Conservation (phyloP, 2,797 vertebrate species). For the Lacerta bilineata region DNA sequence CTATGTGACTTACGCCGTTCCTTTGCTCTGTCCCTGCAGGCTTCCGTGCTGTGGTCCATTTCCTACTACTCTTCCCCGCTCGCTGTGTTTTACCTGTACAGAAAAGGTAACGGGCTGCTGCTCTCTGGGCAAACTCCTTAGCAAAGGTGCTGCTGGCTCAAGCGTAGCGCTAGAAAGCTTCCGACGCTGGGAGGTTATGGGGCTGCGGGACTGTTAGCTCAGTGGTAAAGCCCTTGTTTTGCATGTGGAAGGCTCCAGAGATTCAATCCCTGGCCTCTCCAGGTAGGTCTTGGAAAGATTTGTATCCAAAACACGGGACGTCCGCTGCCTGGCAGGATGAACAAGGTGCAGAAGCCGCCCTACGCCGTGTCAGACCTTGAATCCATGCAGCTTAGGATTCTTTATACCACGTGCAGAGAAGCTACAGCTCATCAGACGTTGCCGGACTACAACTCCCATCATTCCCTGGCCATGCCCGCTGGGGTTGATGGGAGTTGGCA, state of each 20-base stretch:
- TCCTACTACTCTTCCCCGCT: slow-evolving; percentile 94
- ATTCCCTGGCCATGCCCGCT: too few relatives aligned
- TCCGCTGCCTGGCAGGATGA: too few relatives aligned
- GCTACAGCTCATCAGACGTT: too few relatives aligned
- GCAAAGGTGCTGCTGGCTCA: too few relatives aligned
- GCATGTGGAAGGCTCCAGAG: not conserved
- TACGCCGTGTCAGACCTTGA: too few relatives aligned
- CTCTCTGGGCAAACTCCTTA: slow-evolving; percentile 10
- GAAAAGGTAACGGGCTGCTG: slow-evolving; percentile 86
- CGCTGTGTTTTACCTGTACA: slow-evolving; percentile 90
- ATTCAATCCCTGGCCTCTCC: not conserved
- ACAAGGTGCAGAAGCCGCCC: too few relatives aligned
- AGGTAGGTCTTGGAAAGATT: not conserved
- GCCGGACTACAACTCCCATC: too few relatives aligned
- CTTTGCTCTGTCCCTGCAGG: slow-evolving; percentile 77
- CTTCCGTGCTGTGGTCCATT: slow-evolving; percentile 90
- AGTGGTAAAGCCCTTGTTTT: not conserved
- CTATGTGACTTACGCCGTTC: slow-evolving; percentile 16
- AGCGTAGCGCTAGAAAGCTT: not conserved
- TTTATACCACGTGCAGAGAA: too few relatives aligned
- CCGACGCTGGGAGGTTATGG: not conserved
- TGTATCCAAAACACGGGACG: too few relatives aligned
- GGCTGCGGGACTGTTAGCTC: not conserved
- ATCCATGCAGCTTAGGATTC: too few relatives aligned
- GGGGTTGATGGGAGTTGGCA: too few relatives aligned